phyloP scores from a whole-genome alignment of 1,140 invertebrate genomes.

The Lordiphosa stackelbergi region DNA sequence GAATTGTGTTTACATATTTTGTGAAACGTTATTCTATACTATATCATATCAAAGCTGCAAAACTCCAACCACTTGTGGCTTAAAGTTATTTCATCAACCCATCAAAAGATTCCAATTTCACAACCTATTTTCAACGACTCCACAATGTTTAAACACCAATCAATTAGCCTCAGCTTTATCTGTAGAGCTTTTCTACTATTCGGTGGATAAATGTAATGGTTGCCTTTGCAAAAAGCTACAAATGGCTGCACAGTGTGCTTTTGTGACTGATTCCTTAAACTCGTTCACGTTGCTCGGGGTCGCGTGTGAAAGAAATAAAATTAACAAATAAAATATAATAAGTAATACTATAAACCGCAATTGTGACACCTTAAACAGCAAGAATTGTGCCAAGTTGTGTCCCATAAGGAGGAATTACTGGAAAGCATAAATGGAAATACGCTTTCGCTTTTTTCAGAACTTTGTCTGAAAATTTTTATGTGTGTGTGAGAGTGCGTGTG shows the following conservation, averaged over 20 bases:
- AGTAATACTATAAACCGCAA: conserved; percentile 6
- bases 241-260: conserved; percentile 69
- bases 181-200: conserved; percentile 6
- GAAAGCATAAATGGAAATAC: conserved; percentile 6
- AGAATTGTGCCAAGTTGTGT: neutral
- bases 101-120: conserved; percentile 6
- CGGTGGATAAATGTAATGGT: conserved; percentile 29
- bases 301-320: conserved; percentile 49
- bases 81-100: conserved; percentile 11
- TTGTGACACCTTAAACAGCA: conserved; percentile 11
- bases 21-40: no score
- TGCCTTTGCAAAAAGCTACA: conserved; percentile 55
- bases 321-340: conserved; percentile 29
- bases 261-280: conserved; percentile 69
- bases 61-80: conserved; percentile 9
- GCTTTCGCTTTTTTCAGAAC: conserved; percentile 54
- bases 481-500: conserved; percentile 13
- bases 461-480: conserved; percentile 56
- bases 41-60: no score
- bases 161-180: conserved; percentile 19
- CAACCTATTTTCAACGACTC: conserved; percentile 19
- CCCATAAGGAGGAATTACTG: neutral
- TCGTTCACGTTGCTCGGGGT: conserved; percentile 64
- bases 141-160: conserved; percentile 37
- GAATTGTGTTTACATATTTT: no score